Conservation (phyloP, 2,797 vertebrate species). For the Falco berigora region DNA sequence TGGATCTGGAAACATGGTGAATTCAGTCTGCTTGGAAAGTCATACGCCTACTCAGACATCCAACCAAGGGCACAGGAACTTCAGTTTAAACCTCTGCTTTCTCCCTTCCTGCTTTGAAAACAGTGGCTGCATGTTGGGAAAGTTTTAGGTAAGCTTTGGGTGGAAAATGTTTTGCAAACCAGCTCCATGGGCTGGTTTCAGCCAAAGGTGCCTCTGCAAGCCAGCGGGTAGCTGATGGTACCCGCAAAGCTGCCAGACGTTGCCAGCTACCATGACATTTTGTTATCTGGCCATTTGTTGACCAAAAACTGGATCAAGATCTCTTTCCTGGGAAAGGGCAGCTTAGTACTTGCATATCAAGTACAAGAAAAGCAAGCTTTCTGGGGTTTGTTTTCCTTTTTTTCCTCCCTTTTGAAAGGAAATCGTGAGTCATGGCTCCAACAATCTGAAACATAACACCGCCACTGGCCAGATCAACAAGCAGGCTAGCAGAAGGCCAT, state of each 20-base stretch:
- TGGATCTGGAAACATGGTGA: not conserved
- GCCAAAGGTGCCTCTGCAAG: not conserved
- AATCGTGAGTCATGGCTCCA: not conserved
- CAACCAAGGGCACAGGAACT: not conserved
- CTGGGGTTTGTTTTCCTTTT: not conserved
- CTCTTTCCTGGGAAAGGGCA: not conserved
- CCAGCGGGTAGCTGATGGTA: not conserved
- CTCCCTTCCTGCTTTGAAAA: not conserved
- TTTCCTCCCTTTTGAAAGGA: not conserved
- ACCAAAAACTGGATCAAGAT: not conserved
- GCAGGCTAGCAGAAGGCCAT: not conserved
- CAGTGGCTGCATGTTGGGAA: not conserved
- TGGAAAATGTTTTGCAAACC: not conserved
- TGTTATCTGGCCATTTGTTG: not conserved
- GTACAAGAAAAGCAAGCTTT: not conserved
- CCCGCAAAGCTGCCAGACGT: not conserved
- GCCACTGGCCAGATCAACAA: not conserved
- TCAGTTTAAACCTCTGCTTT: not conserved
- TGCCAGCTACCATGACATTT: not conserved
- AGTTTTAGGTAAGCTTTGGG: not conserved
- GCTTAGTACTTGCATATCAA: not conserved
- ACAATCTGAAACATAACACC: not conserved
- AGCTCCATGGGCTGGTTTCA: not conserved
- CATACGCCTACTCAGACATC: not conserved
- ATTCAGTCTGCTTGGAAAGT: not conserved